Conservation (phyloP, 1,140 invertebrate species). For the Pemphigus obesinymphae region DNA sequence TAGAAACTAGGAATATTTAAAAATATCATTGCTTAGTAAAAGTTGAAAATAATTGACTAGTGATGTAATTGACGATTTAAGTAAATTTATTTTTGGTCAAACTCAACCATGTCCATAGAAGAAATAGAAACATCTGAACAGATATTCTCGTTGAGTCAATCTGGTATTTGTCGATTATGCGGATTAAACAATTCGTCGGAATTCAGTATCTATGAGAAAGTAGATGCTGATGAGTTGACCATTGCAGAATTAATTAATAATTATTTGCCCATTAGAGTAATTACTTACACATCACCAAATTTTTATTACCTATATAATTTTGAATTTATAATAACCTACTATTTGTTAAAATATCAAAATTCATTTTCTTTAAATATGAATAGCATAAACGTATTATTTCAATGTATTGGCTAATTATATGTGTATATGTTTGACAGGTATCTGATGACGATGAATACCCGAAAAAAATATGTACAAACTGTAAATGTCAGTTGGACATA, state of each 20-base stretch:
- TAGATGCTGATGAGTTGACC: background rate
- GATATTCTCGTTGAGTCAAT: background rate
- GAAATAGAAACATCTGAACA: background rate
- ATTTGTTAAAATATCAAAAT: too few relatives aligned
- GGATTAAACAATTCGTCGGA: background rate
- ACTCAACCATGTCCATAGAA: background rate
- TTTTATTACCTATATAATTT: too few relatives aligned
- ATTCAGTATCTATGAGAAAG: conserved; percentile 6
- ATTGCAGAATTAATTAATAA: conserved; percentile 20
- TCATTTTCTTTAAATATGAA: too few relatives aligned
- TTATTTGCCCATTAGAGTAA: conserved; percentile 21
- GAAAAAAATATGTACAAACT: conserved; percentile 22
- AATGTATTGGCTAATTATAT: background rate
- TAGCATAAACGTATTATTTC: too few relatives aligned
- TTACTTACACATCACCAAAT: too few relatives aligned
- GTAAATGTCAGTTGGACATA: conserved; percentile 29
- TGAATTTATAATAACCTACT: too few relatives aligned
- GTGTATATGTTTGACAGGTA: background rate
- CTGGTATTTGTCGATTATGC: conserved; percentile 4
- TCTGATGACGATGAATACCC: conserved; percentile 20
- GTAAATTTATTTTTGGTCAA: background rate
- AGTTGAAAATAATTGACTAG: too few relatives aligned
- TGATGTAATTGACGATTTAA: background rate
- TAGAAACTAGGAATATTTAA: too few relatives aligned
- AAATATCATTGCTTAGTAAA: too few relatives aligned